Conservation (phyloP, 2,888 invertebrate genomes). For the Aspidiotus destructor region DNA sequence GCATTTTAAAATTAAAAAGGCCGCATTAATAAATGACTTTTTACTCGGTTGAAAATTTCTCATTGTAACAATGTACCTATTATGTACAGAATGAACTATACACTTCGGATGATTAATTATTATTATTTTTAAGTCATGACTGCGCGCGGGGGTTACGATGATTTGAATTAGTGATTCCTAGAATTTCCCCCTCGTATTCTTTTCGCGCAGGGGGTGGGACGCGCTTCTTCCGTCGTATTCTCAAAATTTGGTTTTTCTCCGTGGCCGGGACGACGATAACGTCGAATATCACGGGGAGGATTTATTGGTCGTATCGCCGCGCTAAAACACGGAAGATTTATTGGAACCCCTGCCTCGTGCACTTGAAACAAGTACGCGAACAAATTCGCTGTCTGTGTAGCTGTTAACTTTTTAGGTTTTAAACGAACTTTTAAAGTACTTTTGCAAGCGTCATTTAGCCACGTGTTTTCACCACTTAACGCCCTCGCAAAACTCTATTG, state of each 20-base stretch:
- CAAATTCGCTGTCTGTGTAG: conserved; percentile 13
- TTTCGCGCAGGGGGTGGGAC: no score
- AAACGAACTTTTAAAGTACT: conserved; percentile 32
- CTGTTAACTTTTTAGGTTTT: conserved; percentile 29
- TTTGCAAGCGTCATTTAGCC: conserved; percentile 31
- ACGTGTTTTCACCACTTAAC: conserved; percentile 30
- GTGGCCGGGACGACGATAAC: no score
- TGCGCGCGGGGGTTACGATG: conserved; percentile 11
- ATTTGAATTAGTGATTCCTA: conserved; percentile 24
- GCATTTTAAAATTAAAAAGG: conserved; percentile 26
- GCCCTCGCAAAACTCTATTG: conserved; percentile 30
- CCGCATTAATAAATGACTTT: conserved; percentile 31
- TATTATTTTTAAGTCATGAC: conserved; percentile 9
- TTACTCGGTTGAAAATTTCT: conserved; percentile 29
- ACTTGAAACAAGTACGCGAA: conserved; percentile 8
- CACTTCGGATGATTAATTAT: conserved; percentile 29
- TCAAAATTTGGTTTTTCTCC: no score
- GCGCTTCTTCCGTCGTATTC: no score
- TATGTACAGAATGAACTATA: conserved; percentile 19
- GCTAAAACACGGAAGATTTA: no score
- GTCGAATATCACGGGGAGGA: no score
- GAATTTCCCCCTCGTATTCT: neutral
- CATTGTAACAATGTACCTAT: conserved; percentile 27
- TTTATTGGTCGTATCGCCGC: no score
- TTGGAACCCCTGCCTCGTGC: conserved; percentile 15